These are phyloP conservation scores for Zaprionus obscuricornis DNA, from an alignment of 2,888 invertebrate genomes.

Conservation along the genomic window DNA sequence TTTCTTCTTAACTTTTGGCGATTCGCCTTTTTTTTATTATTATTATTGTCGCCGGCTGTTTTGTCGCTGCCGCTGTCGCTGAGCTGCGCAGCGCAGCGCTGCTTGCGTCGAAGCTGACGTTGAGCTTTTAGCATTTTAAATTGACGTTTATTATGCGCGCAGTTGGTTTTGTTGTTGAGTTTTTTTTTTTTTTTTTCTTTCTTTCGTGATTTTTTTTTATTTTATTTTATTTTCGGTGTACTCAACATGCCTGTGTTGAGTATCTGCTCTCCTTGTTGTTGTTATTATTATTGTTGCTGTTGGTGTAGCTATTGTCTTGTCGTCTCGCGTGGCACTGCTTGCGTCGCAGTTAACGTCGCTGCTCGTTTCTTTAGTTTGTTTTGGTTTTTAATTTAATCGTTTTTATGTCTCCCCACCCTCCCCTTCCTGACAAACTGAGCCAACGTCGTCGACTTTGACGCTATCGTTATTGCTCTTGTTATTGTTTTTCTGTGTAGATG, in stretches of 20 bases:
- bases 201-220: constrained; percentile 28
- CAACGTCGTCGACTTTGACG: constrained; percentile 7
- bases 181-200: constrained; percentile 25
- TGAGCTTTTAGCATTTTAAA: constrained; percentile 77
- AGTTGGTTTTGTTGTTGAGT: constrained; percentile 42
- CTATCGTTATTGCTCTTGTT: constrained; percentile 58
- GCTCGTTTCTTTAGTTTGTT: constrained; percentile 75
- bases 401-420: constrained; percentile 54
- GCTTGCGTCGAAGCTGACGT: constrained; percentile 35
- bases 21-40: constrained; percentile 62
- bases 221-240: constrained; percentile 57
- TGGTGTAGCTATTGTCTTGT: constrained; percentile 39
- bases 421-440: not conserved
- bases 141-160: constrained; percentile 77
- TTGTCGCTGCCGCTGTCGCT: constrained; percentile 23
- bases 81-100: constrained; percentile 38
- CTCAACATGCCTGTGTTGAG: constrained; percentile 69
- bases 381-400: constrained; percentile 79
- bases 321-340: constrained; percentile 52
- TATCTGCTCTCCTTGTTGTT: constrained; percentile 47
- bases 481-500: constrained; percentile 20
- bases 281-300: constrained; percentile 1
- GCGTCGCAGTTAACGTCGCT: constrained; percentile 30
- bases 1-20: constrained; percentile 75
- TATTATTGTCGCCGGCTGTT: constrained; percentile 73